A percentile compares a stretch with the other conserved stretches of the same genome.
phyloP scores from a whole-genome alignment of 2,888 invertebrate species.

The Marronus borbonicus region DNA sequence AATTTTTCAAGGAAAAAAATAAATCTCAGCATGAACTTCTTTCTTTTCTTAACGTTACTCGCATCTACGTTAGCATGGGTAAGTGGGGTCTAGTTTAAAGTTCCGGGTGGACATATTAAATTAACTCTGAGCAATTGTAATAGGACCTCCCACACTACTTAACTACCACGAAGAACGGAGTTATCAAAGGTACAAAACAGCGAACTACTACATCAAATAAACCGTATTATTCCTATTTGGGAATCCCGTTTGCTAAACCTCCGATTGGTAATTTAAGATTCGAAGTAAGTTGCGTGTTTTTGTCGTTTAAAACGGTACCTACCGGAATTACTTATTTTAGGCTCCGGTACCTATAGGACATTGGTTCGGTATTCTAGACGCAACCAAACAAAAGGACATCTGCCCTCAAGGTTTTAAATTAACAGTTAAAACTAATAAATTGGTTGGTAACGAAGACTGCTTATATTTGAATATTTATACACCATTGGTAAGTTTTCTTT shows the following conservation, averaged over 20 bases:
- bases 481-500: conserved; percentile 12
- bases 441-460: conserved; percentile 1
- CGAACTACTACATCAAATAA: conserved; percentile 46
- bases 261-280: conserved; percentile 59
- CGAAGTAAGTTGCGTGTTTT: neutral
- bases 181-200: conserved; percentile 53
- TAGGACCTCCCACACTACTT: neutral
- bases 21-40: no score
- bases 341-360: neutral
- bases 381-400: conserved; percentile 13
- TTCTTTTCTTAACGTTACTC: no score
- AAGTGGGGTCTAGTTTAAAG: no score
- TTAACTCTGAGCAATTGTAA: neutral
- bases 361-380: neutral
- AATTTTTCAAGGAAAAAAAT: no score
- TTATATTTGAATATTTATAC: conserved; percentile 28
- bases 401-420: neutral
- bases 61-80: no score
- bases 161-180: conserved; percentile 52
- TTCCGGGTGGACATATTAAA: no score
- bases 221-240: conserved; percentile 57
- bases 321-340: neutral
- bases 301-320: neutral
- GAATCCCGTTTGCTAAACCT: conserved; percentile 60
- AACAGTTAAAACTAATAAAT: neutral